A percentile compares a stretch with the other conserved stretches of the same genome.
Evolutionary conservation across 2,888 invertebrate species (phyloP).

Genomic region (Thecocarcelia acutangulata): DNA sequence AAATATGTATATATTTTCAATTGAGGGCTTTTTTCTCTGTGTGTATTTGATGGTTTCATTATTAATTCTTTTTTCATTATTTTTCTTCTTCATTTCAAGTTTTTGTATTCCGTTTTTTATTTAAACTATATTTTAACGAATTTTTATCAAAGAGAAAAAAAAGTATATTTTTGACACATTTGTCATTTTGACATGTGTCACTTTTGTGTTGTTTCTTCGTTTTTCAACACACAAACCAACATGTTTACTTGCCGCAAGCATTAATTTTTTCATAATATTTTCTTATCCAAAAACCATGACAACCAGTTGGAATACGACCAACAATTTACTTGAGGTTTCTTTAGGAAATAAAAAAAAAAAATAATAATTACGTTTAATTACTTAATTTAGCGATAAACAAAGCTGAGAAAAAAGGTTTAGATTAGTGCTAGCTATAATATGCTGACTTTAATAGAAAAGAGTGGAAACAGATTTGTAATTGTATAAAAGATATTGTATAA

Average conservation of each 20-base stretch:
- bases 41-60: neutral
- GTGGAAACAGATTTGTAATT: too few species aligned
- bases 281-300: conserved; percentile 3
- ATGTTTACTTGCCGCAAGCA: conserved; percentile 36
- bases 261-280: conserved; percentile 19
- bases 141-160: neutral
- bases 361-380: conserved; percentile 47
- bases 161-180: conserved; percentile 47
- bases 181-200: conserved; percentile 65
- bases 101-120: conserved; percentile 25
- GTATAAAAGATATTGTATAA: too few species aligned
- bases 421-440: neutral
- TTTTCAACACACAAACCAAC: conserved; percentile 6
- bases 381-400: conserved; percentile 35
- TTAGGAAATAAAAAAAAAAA: conserved; percentile 11
- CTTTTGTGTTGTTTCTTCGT: conserved; percentile 43
- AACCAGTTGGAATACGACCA: conserved; percentile 45
- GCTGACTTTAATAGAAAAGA: neutral
- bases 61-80: conserved; percentile 16
- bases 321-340: conserved; percentile 20
- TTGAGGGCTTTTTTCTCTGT: too few species aligned
- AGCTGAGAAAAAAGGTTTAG: conserved; percentile 1
- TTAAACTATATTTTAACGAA: conserved; percentile 54
- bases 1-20: too few species aligned
- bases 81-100: conserved; percentile 7